phyloP scores from a whole-genome alignment of 2,113 vertebrate genomes.

The Lathamus discolor region DNA sequence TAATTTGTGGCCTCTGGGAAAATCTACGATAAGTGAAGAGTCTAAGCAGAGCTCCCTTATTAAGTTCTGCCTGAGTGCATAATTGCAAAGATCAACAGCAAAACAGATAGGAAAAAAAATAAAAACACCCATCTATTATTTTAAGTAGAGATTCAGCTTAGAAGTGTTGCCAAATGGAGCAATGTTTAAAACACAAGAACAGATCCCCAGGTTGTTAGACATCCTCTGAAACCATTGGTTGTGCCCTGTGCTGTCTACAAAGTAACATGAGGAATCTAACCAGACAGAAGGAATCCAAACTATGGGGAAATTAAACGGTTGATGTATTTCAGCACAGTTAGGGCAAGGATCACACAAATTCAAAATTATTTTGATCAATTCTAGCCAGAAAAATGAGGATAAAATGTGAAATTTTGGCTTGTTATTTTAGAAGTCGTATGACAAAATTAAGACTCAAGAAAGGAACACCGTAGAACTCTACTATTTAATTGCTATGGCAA shows the following conservation, averaged over 20 bases:
- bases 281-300: background rate
- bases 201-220: background rate
- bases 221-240: background rate
- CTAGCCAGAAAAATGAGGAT: background rate
- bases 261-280: background rate
- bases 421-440: slow-evolving; percentile 42
- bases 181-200: background rate
- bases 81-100: background rate
- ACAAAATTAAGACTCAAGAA: slow-evolving; percentile 34
- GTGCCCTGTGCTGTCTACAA: background rate
- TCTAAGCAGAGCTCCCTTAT: background rate
- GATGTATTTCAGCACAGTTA: background rate
- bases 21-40: background rate
- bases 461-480: background rate
- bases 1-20: background rate
- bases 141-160: background rate
- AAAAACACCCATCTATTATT: background rate
- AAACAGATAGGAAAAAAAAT: background rate
- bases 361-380: background rate
- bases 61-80: background rate
- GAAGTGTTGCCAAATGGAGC: background rate
- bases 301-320: background rate
- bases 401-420: background rate
- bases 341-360: background rate
- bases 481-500: slow-evolving; percentile 49